Evolutionary conservation across 2,888 invertebrate genomes (phyloP).

Genomic region (Heliconius aoede): DNA sequence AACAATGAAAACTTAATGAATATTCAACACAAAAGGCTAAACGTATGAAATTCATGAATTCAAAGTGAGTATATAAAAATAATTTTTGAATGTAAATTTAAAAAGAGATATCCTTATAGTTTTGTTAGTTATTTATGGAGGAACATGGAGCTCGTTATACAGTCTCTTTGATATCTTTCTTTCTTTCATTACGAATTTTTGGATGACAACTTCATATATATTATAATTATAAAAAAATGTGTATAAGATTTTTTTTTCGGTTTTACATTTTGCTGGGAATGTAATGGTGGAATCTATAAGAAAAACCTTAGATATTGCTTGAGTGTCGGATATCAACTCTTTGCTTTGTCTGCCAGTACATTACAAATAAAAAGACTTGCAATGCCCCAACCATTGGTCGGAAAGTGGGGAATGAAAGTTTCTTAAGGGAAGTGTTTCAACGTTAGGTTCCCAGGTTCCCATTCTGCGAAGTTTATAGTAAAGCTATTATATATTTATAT

Average conservation of each 20-base stretch:
- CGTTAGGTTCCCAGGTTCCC: no score
- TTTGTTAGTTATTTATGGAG: constrained; percentile 24
- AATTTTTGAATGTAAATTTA: constrained; percentile 18
- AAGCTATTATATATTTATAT: no score
- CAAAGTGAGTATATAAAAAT: not conserved
- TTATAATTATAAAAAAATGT: no score
- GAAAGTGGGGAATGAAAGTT: no score
- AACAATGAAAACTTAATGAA: constrained; percentile 17
- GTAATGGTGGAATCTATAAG: not conserved
- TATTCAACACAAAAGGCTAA: constrained; percentile 11
- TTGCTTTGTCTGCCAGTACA: not conserved
- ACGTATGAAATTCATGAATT: constrained; percentile 22
- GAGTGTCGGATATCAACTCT: not conserved
- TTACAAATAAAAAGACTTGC: not conserved
- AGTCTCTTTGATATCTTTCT: constrained; percentile 43
- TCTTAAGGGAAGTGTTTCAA: no score
- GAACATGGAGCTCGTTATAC: constrained; percentile 42
- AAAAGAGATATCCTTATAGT: constrained; percentile 13
- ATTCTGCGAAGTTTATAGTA: no score
- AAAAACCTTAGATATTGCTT: not conserved
- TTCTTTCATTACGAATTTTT: constrained; percentile 44
- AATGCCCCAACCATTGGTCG: no score
- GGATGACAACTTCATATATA: constrained; percentile 29
- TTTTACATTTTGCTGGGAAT: not conserved
- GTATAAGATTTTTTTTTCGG: not conserved